Base-by-base conservation (phyloP, 2,113 vertebrate genomes). In the Lethenteron reissneri region DNA sequence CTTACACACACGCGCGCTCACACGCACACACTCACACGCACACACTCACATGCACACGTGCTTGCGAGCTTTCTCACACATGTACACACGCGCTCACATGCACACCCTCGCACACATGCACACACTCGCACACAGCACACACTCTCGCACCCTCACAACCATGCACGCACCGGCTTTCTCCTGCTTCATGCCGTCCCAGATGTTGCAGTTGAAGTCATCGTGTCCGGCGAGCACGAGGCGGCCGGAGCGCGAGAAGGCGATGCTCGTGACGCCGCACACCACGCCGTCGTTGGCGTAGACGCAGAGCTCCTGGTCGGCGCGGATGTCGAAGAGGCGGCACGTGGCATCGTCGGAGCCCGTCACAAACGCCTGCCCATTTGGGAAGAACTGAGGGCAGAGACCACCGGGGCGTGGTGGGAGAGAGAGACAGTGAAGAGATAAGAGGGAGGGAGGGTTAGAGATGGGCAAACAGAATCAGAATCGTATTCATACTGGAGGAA, bases 161-260 rank as follows among this genome's bases (percentile, higher is more conserved):
- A 41, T 41, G 41, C 41, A 41, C 41, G 41, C 76, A 90, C 88
- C 88, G 56, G 88, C 86, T 75, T 86, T 81, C 78, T 89, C 87
- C 0, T 79, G 72, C 77, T 89, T 90, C 25, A 90, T 79, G 2
- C 81, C 73, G 78, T 99, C 94, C 94, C 94, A 99, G 81, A 99
- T 84, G 75, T 97, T 99, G 81, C 92, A 95, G 75, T 90, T 99
- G 78, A 99, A 99, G 80, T 99, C 92, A 0, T 99, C 92, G 0
- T 97, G 92, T 0, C 94, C 94, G 1, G 90, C 92, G 0, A 97
- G 78, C 58, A 97, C 17, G 76, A 99, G 86, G 12, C 92, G 86
- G 3, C 94, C 94, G 0, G 90, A 95, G 73, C 84, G 77, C 58
- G 94, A 99, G 41, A 92, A 88, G 57, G 89, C 88, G 13, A 96